These are phyloP conservation scores for Yponomeuta evonymella DNA, from an alignment of 2,888 invertebrate species.

Conservation along the genomic window DNA sequence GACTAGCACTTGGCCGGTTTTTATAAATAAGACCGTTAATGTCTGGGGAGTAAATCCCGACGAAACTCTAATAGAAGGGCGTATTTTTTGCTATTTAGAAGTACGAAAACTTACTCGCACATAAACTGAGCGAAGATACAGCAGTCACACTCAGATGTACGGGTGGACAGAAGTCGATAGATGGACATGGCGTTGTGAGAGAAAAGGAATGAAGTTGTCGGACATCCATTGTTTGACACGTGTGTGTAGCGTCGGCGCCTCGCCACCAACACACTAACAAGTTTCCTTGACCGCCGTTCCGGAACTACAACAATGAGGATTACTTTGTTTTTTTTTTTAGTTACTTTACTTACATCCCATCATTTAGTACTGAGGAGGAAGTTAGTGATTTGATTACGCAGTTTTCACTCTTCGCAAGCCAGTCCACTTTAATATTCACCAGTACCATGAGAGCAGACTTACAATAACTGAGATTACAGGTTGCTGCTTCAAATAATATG, in stretches of 20 bases:
- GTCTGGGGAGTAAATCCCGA: no score
- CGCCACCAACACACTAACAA: conserved; percentile 78
- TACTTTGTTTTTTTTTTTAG: neutral
- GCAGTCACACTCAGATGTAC: conserved; percentile 70
- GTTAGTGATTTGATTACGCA: no score
- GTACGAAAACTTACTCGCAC: conserved; percentile 70
- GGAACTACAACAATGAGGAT: conserved; percentile 50
- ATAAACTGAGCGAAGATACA: conserved; percentile 68
- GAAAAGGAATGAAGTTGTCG: conserved; percentile 63
- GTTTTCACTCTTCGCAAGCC: no score
- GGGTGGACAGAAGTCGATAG: conserved; percentile 67
- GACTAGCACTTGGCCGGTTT: no score
- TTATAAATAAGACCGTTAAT: no score
- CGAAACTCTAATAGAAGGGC: no score
- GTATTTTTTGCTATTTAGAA: no score
- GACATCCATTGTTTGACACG: conserved; percentile 65
- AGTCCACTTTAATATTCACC: neutral
- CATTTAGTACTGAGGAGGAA: no score
- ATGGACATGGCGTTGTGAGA: conserved; percentile 64
- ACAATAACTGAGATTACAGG: conserved; percentile 25
- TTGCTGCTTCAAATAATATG: conserved; percentile 54
- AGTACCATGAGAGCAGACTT: neutral
- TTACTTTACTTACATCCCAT: neutral
- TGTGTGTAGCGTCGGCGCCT: conserved; percentile 55
- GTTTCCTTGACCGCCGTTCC: conserved; percentile 69